Conservation (phyloP, 2,113 vertebrate genomes). For the Paradoxurus hermaphroditus region DNA sequence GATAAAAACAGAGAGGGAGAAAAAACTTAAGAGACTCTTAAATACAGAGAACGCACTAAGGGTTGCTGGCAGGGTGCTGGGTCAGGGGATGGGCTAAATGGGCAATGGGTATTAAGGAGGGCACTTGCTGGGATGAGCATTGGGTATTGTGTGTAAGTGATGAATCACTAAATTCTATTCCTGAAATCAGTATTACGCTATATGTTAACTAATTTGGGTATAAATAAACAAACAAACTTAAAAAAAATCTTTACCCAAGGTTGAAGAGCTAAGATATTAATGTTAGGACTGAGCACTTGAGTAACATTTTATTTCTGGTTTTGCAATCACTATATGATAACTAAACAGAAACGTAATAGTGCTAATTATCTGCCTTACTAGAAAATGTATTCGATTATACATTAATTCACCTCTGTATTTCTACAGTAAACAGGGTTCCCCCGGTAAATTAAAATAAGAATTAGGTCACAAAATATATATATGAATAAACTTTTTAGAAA, state of each 20-base stretch:
- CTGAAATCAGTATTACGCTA: no score
- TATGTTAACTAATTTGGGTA: no score
- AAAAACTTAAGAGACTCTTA: no score
- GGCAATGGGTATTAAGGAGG: no score
- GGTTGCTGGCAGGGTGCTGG: no score
- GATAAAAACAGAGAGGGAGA: no score
- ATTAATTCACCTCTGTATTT: slow-evolving; percentile 30
- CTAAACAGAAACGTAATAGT: slow-evolving; percentile 3
- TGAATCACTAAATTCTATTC: no score
- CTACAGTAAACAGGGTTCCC: background rate
- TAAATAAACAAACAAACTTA: no score
- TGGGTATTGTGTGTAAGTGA: no score
- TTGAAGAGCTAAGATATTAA: background rate
- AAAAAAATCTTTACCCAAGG: background rate
- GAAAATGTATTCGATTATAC: slow-evolving; percentile 18
- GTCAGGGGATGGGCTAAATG: no score
- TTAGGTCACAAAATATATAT: background rate
- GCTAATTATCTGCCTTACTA: slow-evolving; percentile 24
- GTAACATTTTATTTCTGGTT: slow-evolving; percentile 19
- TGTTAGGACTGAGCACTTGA: background rate
- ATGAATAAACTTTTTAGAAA: background rate
- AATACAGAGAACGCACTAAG: no score
- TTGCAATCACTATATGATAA: slow-evolving; percentile 14
- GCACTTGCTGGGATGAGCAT: no score
- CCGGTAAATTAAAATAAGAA: slow-evolving; percentile 25